Conservation (phyloP, 35 echinoderm and acorn worm genomes). For the Apostichopus californicus region DNA sequence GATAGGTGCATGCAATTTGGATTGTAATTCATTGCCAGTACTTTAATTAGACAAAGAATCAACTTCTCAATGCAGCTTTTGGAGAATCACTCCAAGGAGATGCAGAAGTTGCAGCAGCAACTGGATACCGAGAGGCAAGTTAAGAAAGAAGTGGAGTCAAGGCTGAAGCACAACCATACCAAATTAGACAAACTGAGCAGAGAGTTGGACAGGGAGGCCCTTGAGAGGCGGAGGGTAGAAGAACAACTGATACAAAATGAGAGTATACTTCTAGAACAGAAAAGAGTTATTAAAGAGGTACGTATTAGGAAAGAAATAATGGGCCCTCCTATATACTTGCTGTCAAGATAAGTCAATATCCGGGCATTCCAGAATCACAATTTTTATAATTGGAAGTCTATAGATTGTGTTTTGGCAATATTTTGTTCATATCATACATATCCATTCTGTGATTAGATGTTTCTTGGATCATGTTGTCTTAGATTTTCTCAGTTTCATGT, state of each 20-base stretch:
- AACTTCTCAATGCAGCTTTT: not conserved
- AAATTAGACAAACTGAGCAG: slow-evolving; percentile 74
- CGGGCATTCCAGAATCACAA: no score
- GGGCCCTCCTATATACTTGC: no score
- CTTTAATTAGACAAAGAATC: no score
- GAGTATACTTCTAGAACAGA: slow-evolving; percentile 49
- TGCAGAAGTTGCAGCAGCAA: slow-evolving; percentile 65
- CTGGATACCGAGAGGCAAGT: slow-evolving; percentile 60
- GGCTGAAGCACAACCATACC: slow-evolving; percentile 48
- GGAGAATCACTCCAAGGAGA: slow-evolving; percentile 47
- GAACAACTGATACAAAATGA: slow-evolving; percentile 68
- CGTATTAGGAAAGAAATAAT: not conserved
- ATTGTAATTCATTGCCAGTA: no score
- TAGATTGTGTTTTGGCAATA: no score
- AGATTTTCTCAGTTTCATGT: no score
- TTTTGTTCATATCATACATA: no score
- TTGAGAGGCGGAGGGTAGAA: slow-evolving; percentile 66
- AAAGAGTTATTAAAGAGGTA: slow-evolving; percentile 88
- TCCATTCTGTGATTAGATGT: no score
- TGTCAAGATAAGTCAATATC: no score
- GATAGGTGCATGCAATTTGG: no score
- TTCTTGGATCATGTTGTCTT: no score
- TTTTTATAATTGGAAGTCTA: no score
- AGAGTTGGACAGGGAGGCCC: slow-evolving; percentile 81
- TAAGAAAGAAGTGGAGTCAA: slow-evolving; percentile 72